Percentiles rank a stretch among this genome's conserved stretches.
Conservation (phyloP, 2,797 vertebrate species). For the Cheirogaleus major region DNA sequence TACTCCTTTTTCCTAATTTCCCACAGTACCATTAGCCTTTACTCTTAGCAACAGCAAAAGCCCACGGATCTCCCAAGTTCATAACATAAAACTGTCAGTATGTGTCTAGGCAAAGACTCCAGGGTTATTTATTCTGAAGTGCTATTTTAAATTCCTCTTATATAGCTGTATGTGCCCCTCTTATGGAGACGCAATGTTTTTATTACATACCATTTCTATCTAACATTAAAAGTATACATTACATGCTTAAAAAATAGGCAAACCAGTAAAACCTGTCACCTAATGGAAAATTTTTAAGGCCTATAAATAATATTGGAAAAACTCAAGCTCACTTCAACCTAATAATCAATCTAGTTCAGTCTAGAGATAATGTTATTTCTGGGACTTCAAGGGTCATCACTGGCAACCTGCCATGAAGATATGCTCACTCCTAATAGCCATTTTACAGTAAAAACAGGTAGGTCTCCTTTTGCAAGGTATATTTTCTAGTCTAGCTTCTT, state of each 20-base stretch:
- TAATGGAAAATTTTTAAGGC: conserved; percentile 6
- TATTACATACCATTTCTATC: background rate
- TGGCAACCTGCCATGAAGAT: background rate
- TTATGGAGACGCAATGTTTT: background rate
- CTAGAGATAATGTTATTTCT: background rate
- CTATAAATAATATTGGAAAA: conserved; percentile 12
- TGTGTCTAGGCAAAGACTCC: background rate
- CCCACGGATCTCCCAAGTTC: background rate
- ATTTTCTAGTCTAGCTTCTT: background rate
- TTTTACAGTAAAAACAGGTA: conserved; percentile 23
- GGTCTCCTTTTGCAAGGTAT: background rate
- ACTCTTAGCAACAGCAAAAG: background rate
- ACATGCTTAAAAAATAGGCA: background rate
- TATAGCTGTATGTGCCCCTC: background rate
- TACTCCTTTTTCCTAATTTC: background rate
- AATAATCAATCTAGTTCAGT: background rate
- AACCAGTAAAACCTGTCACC: background rate
- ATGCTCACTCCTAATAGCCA: background rate
- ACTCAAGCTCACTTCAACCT: background rate
- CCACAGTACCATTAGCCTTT: background rate
- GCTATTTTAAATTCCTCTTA: background rate
- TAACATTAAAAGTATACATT: background rate
- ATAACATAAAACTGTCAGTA: background rate
- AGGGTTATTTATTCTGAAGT: background rate
- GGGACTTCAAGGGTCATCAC: background rate